Base-by-base conservation (phyloP, 64 coral and sea anemone species). In the Orbicella faveolata region DNA sequence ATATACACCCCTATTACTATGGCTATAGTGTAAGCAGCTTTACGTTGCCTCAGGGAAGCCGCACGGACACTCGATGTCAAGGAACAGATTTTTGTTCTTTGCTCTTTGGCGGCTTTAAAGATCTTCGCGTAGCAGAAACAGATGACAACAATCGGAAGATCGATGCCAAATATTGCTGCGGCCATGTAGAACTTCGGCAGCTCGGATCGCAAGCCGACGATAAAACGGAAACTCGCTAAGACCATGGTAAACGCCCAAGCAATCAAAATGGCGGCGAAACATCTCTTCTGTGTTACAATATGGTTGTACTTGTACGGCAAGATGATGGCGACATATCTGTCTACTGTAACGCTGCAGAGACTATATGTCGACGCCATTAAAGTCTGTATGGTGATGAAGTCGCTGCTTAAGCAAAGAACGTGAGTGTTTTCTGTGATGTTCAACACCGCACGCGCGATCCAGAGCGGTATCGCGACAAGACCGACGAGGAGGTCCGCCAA, bases 361-460 rank as follows among this genome's bases (percentile, higher is more conserved):
- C 72, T 35, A 14, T 74, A 74, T 26, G 72, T 74, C n/a, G 72
- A 74, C 26, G 72, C 72, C 72, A 74, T 74, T 35, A 74, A 74
- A 4, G 72, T 74, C 15, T 74, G 72, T 74, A 30, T 74, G 30
- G 72, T 74, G 72, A 74, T 34, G 15, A 74, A 74, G 72, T 74
- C 72, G 30, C 72, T 74, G 72, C 13, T 74, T 74, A 74, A 15
- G 33, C n/a, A 74, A n/a, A 74, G 72, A 74, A 74, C 30, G 26
- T 74, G 25, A 9, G 8, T 74, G 55, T 59, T 59, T 59, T 14
- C 10, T 59, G 55, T 59, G 55, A 59, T 59, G 55, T 59, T 59
- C 55, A 59, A 16, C 6, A 15, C 55, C 2, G 55, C 55, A 14
- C 55, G 55, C 11, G 55, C 55, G 11, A 74, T 74, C 72, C 72